These are phyloP conservation scores for Crocuta crocuta DNA, from an alignment of 2,113 vertebrate species.

Conservation along the genomic window DNA sequence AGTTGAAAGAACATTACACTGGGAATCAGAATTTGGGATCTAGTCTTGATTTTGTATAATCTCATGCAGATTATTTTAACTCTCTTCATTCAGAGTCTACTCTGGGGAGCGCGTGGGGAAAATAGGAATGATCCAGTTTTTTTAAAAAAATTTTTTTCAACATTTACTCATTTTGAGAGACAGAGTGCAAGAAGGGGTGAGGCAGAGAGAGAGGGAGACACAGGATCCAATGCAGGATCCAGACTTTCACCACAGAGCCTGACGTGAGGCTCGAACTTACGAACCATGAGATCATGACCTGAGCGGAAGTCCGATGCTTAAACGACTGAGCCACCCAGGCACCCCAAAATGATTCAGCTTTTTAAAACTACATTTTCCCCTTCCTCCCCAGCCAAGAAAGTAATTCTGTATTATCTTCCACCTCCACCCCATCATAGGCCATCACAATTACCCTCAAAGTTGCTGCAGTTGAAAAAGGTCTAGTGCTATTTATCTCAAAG, in stretches of 20 bases:
- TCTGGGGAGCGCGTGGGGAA: neutral
- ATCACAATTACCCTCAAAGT: neutral
- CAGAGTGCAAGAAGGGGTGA: too few species aligned
- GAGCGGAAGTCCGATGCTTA: too few species aligned
- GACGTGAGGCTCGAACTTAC: too few species aligned
- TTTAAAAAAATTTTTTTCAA: too few species aligned
- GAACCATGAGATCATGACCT: too few species aligned
- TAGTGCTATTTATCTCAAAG: neutral
- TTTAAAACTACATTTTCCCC: neutral
- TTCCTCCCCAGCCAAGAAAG: neutral
- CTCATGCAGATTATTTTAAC: constrained; percentile 34
- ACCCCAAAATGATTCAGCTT: neutral
- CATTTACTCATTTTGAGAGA: too few species aligned
- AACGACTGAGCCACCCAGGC: too few species aligned
- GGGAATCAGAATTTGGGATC: neutral
- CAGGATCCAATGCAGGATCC: too few species aligned
- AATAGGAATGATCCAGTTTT: neutral
- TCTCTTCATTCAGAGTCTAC: neutral
- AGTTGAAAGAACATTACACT: neutral
- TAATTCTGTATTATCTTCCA: neutral
- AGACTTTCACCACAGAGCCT: too few species aligned
- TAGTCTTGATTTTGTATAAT: neutral
- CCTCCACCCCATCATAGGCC: neutral
- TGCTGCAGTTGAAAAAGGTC: neutral
- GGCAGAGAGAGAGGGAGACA: too few species aligned